These are phyloP conservation scores for Muscidifurax raptorellus DNA, from an alignment of 1,140 invertebrate species.

Conservation along the genomic window DNA sequence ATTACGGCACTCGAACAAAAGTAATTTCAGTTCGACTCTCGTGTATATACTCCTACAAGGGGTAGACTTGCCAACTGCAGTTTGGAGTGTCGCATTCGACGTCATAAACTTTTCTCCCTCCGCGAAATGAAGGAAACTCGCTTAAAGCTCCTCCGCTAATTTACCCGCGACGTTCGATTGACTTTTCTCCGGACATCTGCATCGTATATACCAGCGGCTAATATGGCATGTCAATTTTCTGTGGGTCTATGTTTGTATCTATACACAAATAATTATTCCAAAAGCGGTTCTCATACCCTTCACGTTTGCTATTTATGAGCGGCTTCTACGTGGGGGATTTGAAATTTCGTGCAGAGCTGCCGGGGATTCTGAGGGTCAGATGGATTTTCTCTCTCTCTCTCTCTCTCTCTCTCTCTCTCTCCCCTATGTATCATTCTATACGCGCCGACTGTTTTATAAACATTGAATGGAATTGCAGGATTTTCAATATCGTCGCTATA, in stretches of 20 bases:
- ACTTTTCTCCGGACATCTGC: background rate
- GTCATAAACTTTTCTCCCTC: background rate
- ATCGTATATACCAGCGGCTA: too few species aligned
- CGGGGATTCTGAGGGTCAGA: background rate
- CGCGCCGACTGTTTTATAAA: background rate
- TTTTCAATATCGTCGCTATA: background rate
- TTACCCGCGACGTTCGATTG: background rate
- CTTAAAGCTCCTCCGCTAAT: background rate
- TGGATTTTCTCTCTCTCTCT: background rate
- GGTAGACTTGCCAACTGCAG: background rate
- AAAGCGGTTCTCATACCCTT: too few species aligned
- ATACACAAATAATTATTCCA: too few species aligned
- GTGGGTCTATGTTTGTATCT: too few species aligned
- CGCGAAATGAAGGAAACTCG: background rate
- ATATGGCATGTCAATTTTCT: too few species aligned
- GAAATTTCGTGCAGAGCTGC: background rate
- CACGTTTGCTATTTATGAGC: background rate
- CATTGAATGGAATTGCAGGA: background rate
- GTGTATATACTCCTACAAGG: background rate
- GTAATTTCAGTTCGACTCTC: slow-evolving; percentile 24
- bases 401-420: too few species aligned
- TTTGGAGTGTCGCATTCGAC: slow-evolving; percentile 5
- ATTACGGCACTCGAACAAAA: slow-evolving; percentile 29
- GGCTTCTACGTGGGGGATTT: background rate
- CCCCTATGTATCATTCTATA: background rate